These are phyloP conservation scores for Ceratotherium simum DNA, from an alignment of 2,113 vertebrate species.

Conservation along the genomic window DNA sequence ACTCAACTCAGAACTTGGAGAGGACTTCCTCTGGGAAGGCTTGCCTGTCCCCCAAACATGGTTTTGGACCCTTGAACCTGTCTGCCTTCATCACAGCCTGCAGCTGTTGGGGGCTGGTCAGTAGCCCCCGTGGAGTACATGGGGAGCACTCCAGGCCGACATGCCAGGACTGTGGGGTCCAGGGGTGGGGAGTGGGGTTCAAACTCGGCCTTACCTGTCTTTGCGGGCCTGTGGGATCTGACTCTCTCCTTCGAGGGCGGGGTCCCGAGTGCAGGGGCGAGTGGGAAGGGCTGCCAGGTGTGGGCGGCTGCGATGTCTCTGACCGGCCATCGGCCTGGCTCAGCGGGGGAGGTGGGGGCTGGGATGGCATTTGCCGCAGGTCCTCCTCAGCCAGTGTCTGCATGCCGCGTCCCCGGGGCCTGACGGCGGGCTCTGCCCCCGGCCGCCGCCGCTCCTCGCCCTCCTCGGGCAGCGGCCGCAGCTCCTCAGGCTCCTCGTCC, in stretches of 20 bases:
- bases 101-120: background rate
- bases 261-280: constrained; percentile 95
- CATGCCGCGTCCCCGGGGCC: constrained; percentile 90
- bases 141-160: background rate
- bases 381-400: constrained; percentile 95
- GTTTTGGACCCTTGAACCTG: background rate
- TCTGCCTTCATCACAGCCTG: background rate
- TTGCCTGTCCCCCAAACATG: background rate
- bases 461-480: constrained; percentile 95
- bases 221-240: constrained; percentile 94
- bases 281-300: constrained; percentile 91
- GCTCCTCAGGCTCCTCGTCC: constrained; percentile 97
- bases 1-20: background rate
- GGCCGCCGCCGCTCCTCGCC: constrained; percentile 92
- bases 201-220: constrained; percentile 94
- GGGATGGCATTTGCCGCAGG: constrained; percentile 80
- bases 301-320: constrained; percentile 76
- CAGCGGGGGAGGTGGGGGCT: constrained; percentile 89
- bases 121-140: background rate
- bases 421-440: constrained; percentile 90
- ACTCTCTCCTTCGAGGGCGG: constrained; percentile 94
- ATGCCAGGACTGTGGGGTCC: background rate
- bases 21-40: background rate
- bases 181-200: background rate
- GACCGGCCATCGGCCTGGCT: constrained; percentile 77